Conservation (phyloP, 1,140 invertebrate species). For the Homalodisca vitripennis region DNA sequence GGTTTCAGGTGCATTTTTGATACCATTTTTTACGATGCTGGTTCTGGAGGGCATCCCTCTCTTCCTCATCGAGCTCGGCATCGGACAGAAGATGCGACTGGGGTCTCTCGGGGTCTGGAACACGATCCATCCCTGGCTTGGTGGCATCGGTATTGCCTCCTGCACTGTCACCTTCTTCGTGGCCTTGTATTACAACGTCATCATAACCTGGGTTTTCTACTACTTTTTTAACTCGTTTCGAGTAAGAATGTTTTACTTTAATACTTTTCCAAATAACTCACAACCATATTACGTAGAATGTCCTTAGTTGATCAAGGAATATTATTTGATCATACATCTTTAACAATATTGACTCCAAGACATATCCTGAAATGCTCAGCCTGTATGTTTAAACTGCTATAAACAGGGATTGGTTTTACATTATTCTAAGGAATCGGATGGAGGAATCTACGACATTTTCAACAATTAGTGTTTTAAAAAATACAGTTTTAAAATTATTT, state of each 20-base stretch:
- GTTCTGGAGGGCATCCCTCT: conserved; percentile 90
- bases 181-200: conserved; percentile 96
- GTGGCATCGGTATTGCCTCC: conserved; percentile 79
- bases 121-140: conserved; percentile 88
- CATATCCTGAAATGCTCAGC: too few relatives aligned
- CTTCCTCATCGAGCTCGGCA: conserved; percentile 91
- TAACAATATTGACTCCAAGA: too few relatives aligned
- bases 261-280: neutral
- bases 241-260: conserved; percentile 57
- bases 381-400: too few relatives aligned
- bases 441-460: too few relatives aligned
- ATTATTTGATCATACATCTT: too few relatives aligned
- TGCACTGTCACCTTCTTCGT: conserved; percentile 80
- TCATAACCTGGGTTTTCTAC: conserved; percentile 97
- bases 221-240: conserved; percentile 89
- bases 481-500: too few relatives aligned
- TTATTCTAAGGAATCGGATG: too few relatives aligned
- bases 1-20: conserved; percentile 87
- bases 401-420: too few relatives aligned
- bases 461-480: too few relatives aligned
- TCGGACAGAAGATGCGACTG: conserved; percentile 85
- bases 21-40: conserved; percentile 95
- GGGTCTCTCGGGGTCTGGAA: conserved; percentile 93
- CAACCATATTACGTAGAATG: too few relatives aligned
- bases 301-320: too few relatives aligned